Conservation (phyloP, 2,888 invertebrate genomes). For the Atrina japonica region DNA sequence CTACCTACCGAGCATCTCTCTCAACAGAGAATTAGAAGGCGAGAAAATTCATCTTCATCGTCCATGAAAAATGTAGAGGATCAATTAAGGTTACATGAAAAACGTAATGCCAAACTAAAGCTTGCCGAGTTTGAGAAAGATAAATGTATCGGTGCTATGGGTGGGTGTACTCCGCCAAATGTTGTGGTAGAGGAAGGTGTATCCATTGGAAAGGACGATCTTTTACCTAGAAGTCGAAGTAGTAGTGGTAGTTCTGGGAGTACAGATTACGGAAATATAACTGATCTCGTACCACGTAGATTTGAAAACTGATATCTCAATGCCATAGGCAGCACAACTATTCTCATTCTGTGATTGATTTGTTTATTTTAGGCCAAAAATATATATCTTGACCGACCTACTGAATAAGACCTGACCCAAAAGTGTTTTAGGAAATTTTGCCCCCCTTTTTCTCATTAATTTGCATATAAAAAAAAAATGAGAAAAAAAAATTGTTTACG, state of each 20-base stretch:
- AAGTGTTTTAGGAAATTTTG: no score
- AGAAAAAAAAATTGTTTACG: no score
- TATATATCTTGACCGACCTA: no score
- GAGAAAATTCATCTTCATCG: constrained; percentile 15
- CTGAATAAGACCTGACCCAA: no score
- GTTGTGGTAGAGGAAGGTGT: constrained; percentile 4
- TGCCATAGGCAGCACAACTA: no score
- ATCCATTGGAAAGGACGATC: constrained; percentile 4
- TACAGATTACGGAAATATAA: constrained; percentile 8
- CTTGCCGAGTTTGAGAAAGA: constrained; percentile 59
- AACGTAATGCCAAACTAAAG: constrained; percentile 56
- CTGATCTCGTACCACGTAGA: constrained; percentile 26
- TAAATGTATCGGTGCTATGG: constrained; percentile 57
- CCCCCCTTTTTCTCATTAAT: no score
- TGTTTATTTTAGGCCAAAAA: no score
- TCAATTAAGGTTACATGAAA: constrained; percentile 55
- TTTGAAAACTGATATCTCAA: constrained; percentile 30
- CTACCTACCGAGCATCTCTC: constrained; percentile 71
- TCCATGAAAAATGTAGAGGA: constrained; percentile 42
- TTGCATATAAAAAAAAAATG: no score
- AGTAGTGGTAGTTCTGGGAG: constrained; percentile 37
- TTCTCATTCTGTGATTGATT: no score
- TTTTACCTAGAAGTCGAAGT: constrained; percentile 27
- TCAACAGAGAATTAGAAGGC: constrained; percentile 31
- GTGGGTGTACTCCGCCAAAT: constrained; percentile 35